phyloP scores from a whole-genome alignment of 2,888 invertebrate species.

The Eutolmus rufibarbis region DNA sequence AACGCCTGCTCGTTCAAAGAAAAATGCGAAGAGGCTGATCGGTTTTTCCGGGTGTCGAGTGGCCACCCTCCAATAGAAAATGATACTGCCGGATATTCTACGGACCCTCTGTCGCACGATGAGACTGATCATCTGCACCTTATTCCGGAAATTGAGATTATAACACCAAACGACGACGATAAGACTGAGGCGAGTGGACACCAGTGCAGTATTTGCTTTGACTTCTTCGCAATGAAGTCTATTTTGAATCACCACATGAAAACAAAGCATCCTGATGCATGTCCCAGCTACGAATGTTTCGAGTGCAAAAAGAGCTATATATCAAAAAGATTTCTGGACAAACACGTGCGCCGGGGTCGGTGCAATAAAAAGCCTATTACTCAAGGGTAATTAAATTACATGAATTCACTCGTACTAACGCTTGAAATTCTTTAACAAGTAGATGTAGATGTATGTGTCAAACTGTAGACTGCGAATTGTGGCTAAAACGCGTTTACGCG shows the following conservation, averaged over 20 bases:
- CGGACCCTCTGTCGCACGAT: neutral
- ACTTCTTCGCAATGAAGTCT: constrained; percentile 57
- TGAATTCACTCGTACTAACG: neutral
- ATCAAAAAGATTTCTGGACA: constrained; percentile 61
- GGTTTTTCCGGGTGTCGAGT: constrained; percentile 57
- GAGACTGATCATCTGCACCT: constrained; percentile 52
- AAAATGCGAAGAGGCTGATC: constrained; percentile 62
- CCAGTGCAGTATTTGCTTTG: constrained; percentile 59
- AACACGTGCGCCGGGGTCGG: constrained; percentile 60
- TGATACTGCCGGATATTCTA: neutral
- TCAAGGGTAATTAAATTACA: constrained; percentile 55
- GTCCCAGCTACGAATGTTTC: constrained; percentile 60
- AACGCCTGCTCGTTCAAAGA: constrained; percentile 60
- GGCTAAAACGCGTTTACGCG: too few species aligned
- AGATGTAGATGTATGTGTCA: neutral
- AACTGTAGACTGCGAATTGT: too few species aligned
- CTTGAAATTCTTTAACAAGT: neutral
- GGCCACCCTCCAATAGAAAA: neutral
- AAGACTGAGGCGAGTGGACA: constrained; percentile 53
- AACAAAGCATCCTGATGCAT: constrained; percentile 58
- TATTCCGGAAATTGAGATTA: constrained; percentile 61
- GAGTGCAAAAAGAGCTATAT: constrained; percentile 61
- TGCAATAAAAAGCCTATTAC: constrained; percentile 61
- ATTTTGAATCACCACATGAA: constrained; percentile 56
- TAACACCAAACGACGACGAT: constrained; percentile 57